Percentiles rank a stretch among this genome's conserved stretches.
Evolutionary conservation across 2,113 vertebrate genomes (phyloP).

Genomic region (Peucedramus taeniatus): DNA sequence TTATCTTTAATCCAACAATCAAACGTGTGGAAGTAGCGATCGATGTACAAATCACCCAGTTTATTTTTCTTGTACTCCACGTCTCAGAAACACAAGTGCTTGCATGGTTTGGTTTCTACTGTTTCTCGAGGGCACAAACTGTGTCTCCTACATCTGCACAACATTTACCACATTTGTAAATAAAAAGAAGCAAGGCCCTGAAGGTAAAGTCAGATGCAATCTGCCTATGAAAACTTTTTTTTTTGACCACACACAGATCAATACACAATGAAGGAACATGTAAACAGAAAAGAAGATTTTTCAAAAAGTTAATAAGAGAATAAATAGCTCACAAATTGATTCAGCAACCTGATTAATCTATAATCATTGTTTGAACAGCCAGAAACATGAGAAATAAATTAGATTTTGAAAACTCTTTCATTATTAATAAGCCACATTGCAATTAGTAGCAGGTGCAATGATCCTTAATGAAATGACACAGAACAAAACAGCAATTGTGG

Average conservation of each 20-base stretch:
- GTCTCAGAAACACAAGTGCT: background rate
- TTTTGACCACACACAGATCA: background rate
- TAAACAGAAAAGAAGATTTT: background rate
- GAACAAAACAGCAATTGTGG: background rate
- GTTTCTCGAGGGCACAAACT: background rate
- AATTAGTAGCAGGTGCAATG: constrained; percentile 36
- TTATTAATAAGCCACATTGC: constrained; percentile 4
- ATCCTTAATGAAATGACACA: background rate
- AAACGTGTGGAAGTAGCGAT: background rate
- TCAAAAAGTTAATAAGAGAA: background rate
- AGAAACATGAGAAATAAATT: constrained; percentile 27
- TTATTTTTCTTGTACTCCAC: background rate
- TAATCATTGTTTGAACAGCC: background rate
- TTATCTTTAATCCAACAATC: background rate
- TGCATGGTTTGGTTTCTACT: background rate
- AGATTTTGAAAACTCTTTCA: constrained; percentile 37
- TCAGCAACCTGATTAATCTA: background rate
- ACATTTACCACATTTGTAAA: background rate
- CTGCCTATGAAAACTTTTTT: background rate
- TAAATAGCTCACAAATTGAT: constrained; percentile 27
- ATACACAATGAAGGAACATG: background rate
- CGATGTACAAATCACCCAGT: background rate
- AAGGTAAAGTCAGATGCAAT: constrained; percentile 16
- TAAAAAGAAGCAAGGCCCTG: background rate
- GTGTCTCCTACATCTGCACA: background rate